Percentiles rank a stretch among this genome's conserved stretches.
Evolutionary conservation across 2,888 invertebrate genomes (phyloP).

Genomic region (Machimus rusticus): DNA sequence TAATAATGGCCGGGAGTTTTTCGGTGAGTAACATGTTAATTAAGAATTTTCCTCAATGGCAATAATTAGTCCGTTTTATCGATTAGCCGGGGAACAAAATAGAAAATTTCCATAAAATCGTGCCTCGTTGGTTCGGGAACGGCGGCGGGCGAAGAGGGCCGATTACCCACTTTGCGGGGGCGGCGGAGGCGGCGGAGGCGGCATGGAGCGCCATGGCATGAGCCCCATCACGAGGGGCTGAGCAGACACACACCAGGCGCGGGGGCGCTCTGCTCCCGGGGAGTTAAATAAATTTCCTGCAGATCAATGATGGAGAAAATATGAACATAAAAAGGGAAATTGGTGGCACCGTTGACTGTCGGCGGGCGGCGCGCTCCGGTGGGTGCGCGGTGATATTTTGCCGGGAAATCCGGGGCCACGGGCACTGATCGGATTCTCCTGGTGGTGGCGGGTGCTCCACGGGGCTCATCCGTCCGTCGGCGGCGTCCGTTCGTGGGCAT

Average conservation of each 20-base stretch:
- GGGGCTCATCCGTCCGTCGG: neutral
- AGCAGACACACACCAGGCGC: too few species aligned
- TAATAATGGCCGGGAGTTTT: slow-evolving; percentile 49
- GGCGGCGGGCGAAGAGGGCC: neutral
- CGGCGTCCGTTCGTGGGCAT: neutral
- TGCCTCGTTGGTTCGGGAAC: neutral
- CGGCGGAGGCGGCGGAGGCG: neutral
- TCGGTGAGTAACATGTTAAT: slow-evolving; percentile 53
- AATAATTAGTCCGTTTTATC: slow-evolving; percentile 54
- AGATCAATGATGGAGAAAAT: slow-evolving; percentile 41
- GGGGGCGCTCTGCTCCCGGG: neutral
- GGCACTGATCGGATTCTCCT: slow-evolving; percentile 28
- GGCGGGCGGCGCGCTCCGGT: neutral
- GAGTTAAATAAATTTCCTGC: slow-evolving; percentile 33
- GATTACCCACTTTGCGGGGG: neutral
- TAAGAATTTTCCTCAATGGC: slow-evolving; percentile 53
- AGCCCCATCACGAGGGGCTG: neutral
- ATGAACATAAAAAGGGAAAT: slow-evolving; percentile 36
- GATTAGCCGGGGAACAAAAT: slow-evolving; percentile 52
- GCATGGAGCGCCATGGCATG: neutral
- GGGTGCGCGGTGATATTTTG: neutral
- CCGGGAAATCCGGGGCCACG: neutral
- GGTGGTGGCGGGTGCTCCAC: neutral
- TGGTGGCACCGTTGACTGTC: slow-evolving; percentile 30
- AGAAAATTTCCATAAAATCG: slow-evolving; percentile 45